Conservation (phyloP, 2,113 vertebrate species). For the Oceanodroma tethys region DNA sequence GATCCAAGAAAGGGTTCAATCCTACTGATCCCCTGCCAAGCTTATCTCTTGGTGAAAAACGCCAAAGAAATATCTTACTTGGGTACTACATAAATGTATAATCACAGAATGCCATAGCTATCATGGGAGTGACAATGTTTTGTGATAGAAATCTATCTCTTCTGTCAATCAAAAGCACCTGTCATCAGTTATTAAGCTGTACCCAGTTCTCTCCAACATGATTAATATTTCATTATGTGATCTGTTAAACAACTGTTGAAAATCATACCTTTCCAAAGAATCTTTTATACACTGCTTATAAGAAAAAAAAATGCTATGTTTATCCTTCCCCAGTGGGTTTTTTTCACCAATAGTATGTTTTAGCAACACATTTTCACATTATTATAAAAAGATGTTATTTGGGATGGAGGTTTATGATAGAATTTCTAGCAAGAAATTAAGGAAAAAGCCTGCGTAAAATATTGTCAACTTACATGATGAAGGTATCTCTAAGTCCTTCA, state of each 20-base stretch:
- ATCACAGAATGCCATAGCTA: background rate
- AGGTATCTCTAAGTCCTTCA: conserved; percentile 81
- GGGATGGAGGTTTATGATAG: background rate
- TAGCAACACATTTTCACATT: background rate
- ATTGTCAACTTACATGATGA: conserved; percentile 82
- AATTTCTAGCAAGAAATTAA: conserved; percentile 4
- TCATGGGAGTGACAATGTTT: background rate
- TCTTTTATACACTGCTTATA: background rate
- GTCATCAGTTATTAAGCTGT: conserved; percentile 27
- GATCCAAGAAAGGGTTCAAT: background rate
- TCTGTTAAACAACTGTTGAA: conserved; percentile 47
- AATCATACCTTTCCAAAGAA: conserved; percentile 31
- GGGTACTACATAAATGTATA: background rate
- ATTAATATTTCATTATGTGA: conserved; percentile 37
- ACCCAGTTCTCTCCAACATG: conserved; percentile 27
- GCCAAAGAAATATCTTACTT: background rate
- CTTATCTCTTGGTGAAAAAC: conserved; percentile 13
- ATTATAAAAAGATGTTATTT: background rate
- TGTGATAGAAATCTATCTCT: background rate
- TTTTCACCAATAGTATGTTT: background rate
- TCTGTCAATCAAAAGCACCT: conserved; percentile 29
- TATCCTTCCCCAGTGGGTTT: background rate
- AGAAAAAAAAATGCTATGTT: conserved; percentile 20
- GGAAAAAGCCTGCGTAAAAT: background rate
- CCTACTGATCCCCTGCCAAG: background rate